Percentiles rank a stretch among this genome's conserved stretches.
Conservation (phyloP, 2,797 vertebrate species). For the Serranus cabrilla region DNA sequence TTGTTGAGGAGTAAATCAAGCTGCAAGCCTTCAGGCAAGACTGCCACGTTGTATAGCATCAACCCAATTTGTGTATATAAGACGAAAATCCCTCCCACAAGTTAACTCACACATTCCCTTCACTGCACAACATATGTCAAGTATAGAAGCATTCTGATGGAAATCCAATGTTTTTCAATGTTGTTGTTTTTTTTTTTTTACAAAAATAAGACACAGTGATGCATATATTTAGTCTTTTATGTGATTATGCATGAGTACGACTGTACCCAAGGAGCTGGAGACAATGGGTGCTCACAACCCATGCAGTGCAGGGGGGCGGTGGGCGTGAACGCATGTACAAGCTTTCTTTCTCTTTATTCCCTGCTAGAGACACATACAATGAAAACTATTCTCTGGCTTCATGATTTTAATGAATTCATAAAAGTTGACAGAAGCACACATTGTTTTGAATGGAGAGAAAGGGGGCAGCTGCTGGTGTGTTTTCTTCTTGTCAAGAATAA, state of each 20-base stretch:
- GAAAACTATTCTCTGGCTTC: conserved; percentile 47
- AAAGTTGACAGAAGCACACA: conserved; percentile 17
- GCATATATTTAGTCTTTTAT: neutral
- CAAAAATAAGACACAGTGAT: neutral
- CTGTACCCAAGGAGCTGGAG: conserved; percentile 10
- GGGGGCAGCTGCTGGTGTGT: neutral
- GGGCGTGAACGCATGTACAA: conserved; percentile 39
- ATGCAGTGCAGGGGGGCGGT: conserved; percentile 13
- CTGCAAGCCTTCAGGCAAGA: conserved; percentile 9
- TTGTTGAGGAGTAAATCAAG: conserved; percentile 24
- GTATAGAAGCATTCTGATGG: neutral
- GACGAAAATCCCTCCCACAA: neutral
- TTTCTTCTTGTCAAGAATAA: neutral
- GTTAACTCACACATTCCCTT: neutral
- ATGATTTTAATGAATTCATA: conserved; percentile 44
- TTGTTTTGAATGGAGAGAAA: conserved; percentile 21
- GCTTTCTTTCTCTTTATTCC: conserved; percentile 52
- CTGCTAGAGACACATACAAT: conserved; percentile 44
- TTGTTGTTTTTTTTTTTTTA: too few relatives aligned
- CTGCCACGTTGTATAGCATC: neutral
- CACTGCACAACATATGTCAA: neutral
- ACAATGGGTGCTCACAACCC: conserved; percentile 60
- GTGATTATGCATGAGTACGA: conserved; percentile 16
- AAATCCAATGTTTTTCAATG: neutral
- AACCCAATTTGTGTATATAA: neutral